Evolutionary conservation across 2,797 vertebrate genomes (phyloP).

Genomic region (Rousettus madagascariensis): DNA sequence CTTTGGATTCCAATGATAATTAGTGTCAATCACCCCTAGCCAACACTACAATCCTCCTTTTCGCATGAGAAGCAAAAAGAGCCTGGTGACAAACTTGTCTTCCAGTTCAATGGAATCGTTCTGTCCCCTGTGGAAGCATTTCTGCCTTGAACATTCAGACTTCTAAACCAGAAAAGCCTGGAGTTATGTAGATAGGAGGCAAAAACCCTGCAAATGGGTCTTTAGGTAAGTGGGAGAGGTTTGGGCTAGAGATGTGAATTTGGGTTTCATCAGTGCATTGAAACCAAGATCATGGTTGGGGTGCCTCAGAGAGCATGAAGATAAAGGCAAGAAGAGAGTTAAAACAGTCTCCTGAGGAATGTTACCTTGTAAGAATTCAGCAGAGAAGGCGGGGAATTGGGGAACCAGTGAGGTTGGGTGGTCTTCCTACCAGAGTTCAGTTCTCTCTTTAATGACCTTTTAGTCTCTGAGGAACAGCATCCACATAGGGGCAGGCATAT

Average conservation of each 20-base stretch:
- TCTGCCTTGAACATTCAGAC: background rate
- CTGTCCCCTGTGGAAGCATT: background rate
- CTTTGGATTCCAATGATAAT: background rate
- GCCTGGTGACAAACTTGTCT: background rate
- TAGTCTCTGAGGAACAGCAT: background rate
- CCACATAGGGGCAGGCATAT: background rate
- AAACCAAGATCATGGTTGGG: background rate
- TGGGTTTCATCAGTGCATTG: background rate
- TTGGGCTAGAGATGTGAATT: background rate
- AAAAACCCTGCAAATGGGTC: background rate
- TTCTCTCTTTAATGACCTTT: background rate
- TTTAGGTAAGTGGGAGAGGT: background rate
- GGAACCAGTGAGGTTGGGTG: background rate
- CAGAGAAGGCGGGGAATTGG: background rate
- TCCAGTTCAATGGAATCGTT: background rate
- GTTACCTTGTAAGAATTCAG: background rate
- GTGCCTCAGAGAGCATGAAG: background rate
- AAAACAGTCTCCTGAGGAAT: background rate
- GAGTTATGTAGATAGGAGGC: background rate
- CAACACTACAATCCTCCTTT: background rate
- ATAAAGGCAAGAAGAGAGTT: background rate
- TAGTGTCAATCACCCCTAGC: background rate
- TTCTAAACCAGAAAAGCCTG: background rate
- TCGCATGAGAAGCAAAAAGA: background rate
- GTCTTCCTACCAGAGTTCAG: background rate